Evolutionary conservation across 2,888 invertebrate species (phyloP).

Genomic region (Proisotoma minuta): DNA sequence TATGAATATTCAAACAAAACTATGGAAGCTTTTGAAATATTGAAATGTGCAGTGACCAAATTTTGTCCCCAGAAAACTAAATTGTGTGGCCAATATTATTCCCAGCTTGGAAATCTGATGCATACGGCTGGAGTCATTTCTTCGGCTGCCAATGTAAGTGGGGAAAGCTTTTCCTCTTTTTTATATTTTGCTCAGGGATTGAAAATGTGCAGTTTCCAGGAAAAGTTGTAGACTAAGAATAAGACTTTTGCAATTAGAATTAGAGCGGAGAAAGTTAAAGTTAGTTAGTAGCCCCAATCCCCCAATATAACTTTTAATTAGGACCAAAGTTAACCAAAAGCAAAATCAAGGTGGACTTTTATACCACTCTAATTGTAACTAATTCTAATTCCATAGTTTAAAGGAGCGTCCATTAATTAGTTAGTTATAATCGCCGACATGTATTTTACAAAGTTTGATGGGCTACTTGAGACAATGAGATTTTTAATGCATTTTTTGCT

Average conservation of each 20-base stretch:
- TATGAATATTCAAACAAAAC: constrained; percentile 41
- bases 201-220: no score
- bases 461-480: not conserved
- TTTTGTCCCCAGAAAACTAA: constrained; percentile 40
- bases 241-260: no score
- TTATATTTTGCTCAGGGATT: no score
- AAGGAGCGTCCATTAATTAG: no score
- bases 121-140: constrained; percentile 40
- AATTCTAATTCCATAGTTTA: no score
- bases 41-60: constrained; percentile 35
- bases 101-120: constrained; percentile 43
- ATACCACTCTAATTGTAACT: no score
- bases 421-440: no score
- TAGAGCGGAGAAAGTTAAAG: not conserved
- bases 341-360: no score
- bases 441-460: not conserved
- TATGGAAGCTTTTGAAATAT: constrained; percentile 37
- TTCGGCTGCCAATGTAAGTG: constrained; percentile 41
- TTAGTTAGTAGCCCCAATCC: no score
- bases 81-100: constrained; percentile 42
- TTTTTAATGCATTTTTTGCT: not conserved
- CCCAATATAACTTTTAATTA: no score
- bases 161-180: not conserved
- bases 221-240: no score
- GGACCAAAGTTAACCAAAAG: no score